phyloP scores from a whole-genome alignment of 2,797 vertebrate species.

The Masticophis lateralis region DNA sequence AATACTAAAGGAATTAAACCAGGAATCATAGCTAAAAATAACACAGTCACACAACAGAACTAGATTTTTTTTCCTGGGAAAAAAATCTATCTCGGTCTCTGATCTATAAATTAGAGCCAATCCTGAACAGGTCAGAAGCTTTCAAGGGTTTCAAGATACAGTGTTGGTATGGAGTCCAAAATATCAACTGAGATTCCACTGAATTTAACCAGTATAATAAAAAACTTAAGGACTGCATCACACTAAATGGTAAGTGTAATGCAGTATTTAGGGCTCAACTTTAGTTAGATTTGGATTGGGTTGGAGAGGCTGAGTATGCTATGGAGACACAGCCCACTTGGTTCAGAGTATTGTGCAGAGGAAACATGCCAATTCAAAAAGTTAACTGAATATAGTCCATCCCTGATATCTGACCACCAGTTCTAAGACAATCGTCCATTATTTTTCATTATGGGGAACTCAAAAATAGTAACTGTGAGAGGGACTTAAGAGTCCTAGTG shows the following conservation, averaged over 20 bases:
- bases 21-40: neutral
- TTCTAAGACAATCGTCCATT: neutral
- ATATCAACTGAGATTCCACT: neutral
- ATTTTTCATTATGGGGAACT: neutral
- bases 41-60: neutral
- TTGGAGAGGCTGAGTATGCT: neutral
- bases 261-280: neutral
- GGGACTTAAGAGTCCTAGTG: no score
- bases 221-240: neutral
- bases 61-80: neutral
- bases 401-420: neutral
- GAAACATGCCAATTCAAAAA: neutral
- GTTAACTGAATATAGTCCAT: neutral
- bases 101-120: neutral
- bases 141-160: neutral
- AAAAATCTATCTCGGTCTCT: neutral
- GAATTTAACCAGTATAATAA: neutral
- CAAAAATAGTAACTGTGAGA: no score
- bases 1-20: neutral
- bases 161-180: neutral
- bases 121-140: neutral
- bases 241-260: neutral
- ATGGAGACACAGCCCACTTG: neutral
- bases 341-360: neutral
- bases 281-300: neutral